A percentile compares a stretch with the other conserved stretches of the same genome.
Evolutionary conservation across 2,888 invertebrate species (phyloP).

Genomic region (Lomographa bimaculata): DNA sequence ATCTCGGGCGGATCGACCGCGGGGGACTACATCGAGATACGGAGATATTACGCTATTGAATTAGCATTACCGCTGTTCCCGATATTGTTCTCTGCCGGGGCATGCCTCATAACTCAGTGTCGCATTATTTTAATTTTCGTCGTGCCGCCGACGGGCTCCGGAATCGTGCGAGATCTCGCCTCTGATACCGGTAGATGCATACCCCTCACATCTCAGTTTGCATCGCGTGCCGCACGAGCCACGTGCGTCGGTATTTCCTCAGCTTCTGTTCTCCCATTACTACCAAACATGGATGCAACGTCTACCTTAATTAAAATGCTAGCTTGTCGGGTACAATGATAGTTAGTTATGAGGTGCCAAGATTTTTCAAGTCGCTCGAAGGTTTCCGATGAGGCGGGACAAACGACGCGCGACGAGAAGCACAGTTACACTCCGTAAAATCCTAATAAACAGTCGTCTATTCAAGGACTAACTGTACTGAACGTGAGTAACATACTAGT

Average conservation of each 20-base stretch:
- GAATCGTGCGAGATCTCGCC: slow-evolving; percentile 69
- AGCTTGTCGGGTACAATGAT: no score
- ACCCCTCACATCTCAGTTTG: slow-evolving; percentile 59
- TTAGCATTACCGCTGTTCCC: slow-evolving; percentile 78
- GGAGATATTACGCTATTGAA: slow-evolving; percentile 78
- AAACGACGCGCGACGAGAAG: no score
- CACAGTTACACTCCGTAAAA: no score
- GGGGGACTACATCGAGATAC: slow-evolving; percentile 65
- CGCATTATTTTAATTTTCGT: slow-evolving; percentile 69
- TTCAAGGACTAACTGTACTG: no score
- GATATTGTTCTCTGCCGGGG: slow-evolving; percentile 53
- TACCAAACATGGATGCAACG: slow-evolving; percentile 15
- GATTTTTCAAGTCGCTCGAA: no score
- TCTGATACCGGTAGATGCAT: slow-evolving; percentile 61
- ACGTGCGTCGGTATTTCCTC: slow-evolving; percentile 47
- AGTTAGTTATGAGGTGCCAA: no score
- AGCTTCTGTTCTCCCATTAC: slow-evolving; percentile 38
- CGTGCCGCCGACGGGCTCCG: slow-evolving; percentile 49
- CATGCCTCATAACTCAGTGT: slow-evolving; percentile 64
- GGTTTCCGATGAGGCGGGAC: no score
- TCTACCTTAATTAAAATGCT: slow-evolving; percentile 44
- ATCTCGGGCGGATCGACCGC: slow-evolving; percentile 65
- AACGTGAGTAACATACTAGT: no score
- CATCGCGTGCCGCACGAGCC: slow-evolving; percentile 46
- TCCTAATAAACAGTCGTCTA: no score